Base-by-base conservation (phyloP, 2,797 vertebrate species). In the Eptatretus atami region DNA sequence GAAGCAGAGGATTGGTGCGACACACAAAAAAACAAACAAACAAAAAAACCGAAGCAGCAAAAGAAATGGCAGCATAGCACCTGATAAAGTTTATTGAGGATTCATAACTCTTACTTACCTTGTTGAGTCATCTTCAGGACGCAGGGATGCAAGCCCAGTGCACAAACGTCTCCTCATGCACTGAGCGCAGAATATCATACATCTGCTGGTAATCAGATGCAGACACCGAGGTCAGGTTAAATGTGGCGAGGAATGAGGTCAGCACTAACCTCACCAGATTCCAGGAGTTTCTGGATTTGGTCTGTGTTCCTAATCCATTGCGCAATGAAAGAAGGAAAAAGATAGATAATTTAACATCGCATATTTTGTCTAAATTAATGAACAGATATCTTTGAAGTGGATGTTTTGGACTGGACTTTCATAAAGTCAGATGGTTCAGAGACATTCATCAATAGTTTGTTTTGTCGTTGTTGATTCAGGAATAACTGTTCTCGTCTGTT, bases 161-260 rank as follows among this genome's bases (percentile, higher is more conserved):
- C 72, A 12, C 66, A 68, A 94, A 94, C 52, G 70, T 67, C 12
- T 69, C 80, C 69, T 88, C 84, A 63, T 83, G 83, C 64, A 94
- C 83, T 0, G 81, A 80, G 76, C 76, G 82, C 73, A 94, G 88
- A 72, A 94, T 81, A 1, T 72, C 72, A 69, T 87, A 93, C 76
- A 94, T 80, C 74, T 88, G 82, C 0, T 77, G 69, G 54, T 94
- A 94, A 75, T 94, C 86, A 3, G 79, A 72, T 15, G 80, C 76
- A 1, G 74, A 80, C 67, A 90, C 76, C 67, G 87, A 81, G 64
- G 86, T 85, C 73, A 93, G 84, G 76, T 93, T 92, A 24, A n/a
- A 94, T 76, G 0, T 90, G 85, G 9, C 82, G 82, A 1, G 87
- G 87, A 70, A 92, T 90, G 66, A 94, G 82, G 67, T 84, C 82